These are phyloP conservation scores for Elymnias hypermnestra DNA, from an alignment of 1,140 invertebrate genomes.

Conservation along the genomic window DNA sequence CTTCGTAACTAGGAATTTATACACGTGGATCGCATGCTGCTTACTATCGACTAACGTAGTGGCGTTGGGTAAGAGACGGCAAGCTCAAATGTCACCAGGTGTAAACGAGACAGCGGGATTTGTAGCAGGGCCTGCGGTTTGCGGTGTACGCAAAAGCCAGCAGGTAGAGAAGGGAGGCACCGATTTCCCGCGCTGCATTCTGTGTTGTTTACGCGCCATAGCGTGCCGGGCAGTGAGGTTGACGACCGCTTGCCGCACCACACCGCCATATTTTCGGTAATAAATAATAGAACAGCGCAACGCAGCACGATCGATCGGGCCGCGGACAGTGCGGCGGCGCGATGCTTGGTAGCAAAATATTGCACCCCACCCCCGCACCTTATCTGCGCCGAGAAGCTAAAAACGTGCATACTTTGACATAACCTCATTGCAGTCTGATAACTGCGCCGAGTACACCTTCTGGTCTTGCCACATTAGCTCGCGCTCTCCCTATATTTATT, in stretches of 20 bases:
- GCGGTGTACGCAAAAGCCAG: slow-evolving; percentile 9
- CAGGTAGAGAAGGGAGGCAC: slow-evolving; percentile 41
- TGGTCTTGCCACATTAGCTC: not conserved
- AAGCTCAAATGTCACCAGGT: not conserved
- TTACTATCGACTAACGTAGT: slow-evolving; percentile 9
- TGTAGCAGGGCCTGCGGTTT: slow-evolving; percentile 10
- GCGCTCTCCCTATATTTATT: no score
- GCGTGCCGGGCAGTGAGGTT: slow-evolving; percentile 47
- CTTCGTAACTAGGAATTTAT: slow-evolving; percentile 8
- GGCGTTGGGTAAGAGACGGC: slow-evolving; percentile 20
- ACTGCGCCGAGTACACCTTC: slow-evolving; percentile 7
- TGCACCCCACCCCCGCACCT: slow-evolving; percentile 44
- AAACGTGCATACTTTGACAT: slow-evolving; percentile 10
- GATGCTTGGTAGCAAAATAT: slow-evolving; percentile 53
- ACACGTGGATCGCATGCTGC: slow-evolving; percentile 14
- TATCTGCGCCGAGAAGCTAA: slow-evolving; percentile 13
- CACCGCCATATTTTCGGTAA: slow-evolving; percentile 70
- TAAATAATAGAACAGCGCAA: slow-evolving; percentile 69
- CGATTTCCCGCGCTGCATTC: slow-evolving; percentile 60
- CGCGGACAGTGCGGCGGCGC: slow-evolving; percentile 59
- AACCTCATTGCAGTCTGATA: slow-evolving; percentile 25
- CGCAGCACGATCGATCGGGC: slow-evolving; percentile 61
- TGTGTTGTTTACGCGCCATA: slow-evolving; percentile 61
- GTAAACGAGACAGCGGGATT: slow-evolving; percentile 19
- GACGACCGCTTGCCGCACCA: slow-evolving; percentile 60